These are phyloP conservation scores for Ptychoptera contaminata DNA, from an alignment of 2,888 invertebrate genomes.

Conservation along the genomic window DNA sequence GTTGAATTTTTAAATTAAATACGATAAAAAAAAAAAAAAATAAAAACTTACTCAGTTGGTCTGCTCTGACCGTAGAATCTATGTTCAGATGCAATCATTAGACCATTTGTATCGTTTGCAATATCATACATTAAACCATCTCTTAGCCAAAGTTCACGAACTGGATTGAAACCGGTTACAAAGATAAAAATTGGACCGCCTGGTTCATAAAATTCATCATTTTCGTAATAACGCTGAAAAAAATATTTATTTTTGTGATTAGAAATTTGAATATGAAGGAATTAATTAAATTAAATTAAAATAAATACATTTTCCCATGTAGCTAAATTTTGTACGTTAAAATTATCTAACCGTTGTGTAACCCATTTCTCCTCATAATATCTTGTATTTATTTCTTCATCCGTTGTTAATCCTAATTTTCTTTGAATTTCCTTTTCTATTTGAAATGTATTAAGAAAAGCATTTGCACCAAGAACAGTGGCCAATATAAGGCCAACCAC, in stretches of 20 bases:
- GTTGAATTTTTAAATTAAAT: neutral
- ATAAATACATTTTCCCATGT: conserved; percentile 35
- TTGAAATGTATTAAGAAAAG: too few species aligned
- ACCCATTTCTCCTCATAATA: conserved; percentile 29
- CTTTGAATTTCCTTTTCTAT: too few species aligned
- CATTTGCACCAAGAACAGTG: too few species aligned
- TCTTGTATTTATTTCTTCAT: too few species aligned
- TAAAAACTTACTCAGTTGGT: conserved; percentile 48
- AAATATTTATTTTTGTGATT: too few species aligned
- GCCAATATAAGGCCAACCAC: too few species aligned
- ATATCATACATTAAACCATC: conserved; percentile 42
- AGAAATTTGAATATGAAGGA: too few species aligned
- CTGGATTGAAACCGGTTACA: conserved; percentile 35
- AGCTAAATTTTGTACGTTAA: conserved; percentile 33
- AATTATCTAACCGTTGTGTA: conserved; percentile 40
- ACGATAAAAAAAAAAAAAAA: too few species aligned
- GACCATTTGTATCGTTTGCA: conserved; percentile 40
- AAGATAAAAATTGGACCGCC: conserved; percentile 45
- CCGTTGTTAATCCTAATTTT: too few species aligned
- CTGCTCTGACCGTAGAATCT: conserved; percentile 63
- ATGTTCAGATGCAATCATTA: conserved; percentile 63
- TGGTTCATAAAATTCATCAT: conserved; percentile 28
- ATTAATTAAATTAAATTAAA: too few species aligned
- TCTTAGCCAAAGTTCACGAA: too few species aligned
- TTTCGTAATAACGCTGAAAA: conserved; percentile 13